These are phyloP conservation scores for Acronicta leporina DNA, from an alignment of 2,888 invertebrate species.

Conservation along the genomic window DNA sequence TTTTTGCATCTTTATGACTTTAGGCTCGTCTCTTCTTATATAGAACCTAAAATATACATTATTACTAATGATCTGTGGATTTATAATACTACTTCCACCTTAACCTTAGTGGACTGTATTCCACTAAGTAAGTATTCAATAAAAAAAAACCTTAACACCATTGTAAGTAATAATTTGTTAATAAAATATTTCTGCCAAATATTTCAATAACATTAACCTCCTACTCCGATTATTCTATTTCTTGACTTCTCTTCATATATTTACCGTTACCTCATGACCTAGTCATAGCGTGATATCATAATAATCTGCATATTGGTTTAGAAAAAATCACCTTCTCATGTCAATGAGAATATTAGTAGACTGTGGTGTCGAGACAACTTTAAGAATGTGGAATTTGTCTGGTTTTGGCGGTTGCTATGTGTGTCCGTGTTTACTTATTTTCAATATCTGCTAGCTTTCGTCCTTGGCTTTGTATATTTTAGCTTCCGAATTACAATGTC, in stretches of 20 bases:
- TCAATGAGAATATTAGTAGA: constrained; percentile 43
- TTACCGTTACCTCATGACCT: constrained; percentile 46
- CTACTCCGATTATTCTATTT: constrained; percentile 9
- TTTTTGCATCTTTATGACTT: too few species aligned
- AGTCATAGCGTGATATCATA: constrained; percentile 22
- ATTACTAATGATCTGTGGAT: too few species aligned
- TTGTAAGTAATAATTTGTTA: too few species aligned
- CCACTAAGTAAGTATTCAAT: too few species aligned
- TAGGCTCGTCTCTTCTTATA: too few species aligned
- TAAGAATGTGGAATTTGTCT: constrained; percentile 28
- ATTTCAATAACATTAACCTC: constrained; percentile 1
- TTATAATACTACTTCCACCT: too few species aligned
- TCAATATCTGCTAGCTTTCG: constrained; percentile 16
- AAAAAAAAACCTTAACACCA: too few species aligned
- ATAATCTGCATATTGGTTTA: constrained; percentile 13
- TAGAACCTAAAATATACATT: too few species aligned
- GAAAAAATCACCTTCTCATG: constrained; percentile 16
- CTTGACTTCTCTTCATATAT: constrained; percentile 2
- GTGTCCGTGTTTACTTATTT: constrained; percentile 16
- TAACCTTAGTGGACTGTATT: too few species aligned
- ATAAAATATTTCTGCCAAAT: constrained; percentile 1
- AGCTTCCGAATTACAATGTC: constrained; percentile 17
- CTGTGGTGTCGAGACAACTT: constrained; percentile 23
- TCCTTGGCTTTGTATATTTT: constrained; percentile 15
- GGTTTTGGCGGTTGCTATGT: constrained; percentile 8